Base-by-base conservation (phyloP, 2,888 invertebrate genomes). In the Ennomos fuscantarius region DNA sequence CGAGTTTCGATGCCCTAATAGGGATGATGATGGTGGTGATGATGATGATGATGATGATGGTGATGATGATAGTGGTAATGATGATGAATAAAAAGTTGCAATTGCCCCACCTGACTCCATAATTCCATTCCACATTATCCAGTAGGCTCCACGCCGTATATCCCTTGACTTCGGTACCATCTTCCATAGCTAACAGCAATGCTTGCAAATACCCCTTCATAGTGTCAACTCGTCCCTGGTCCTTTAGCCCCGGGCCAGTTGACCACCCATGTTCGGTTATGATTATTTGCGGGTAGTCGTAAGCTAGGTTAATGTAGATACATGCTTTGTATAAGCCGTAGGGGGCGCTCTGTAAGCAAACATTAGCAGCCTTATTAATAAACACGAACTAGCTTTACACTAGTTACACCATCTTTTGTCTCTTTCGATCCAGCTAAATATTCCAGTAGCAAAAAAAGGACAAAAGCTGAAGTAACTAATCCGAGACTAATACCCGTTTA, bases 51-150 rank as follows among this genome's bases (percentile, higher is more conserved):
- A n/a, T n/a, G n/a, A n/a, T n/a, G n/a, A n/a, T n/a, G n/a, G n/a
- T n/a, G n/a, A n/a, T n/a, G n/a, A n/a, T n/a, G n/a, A n/a, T n/a
- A n/a, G n/a, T n/a, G n/a, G n/a, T n/a, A n/a, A n/a, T n/a, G n/a
- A n/a, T n/a, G n/a, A n/a, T n/a, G n/a, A n/a, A n/a, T n/a, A n/a
- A n/a, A 24, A 24, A 24, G 24, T 24, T 24, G 24, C 24, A 24
- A 6, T 5, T 24, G 0, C 24, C 24, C 24, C 24, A 94, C 92
- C 85, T 88, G 60, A 91, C 94, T 0, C 95, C 95, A 39, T 79
- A 77, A 0, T 70, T 73, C 95, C 95, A 95, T 71, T 95, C 95
- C 41, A 95, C 93, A 68, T 94, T 95, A 68, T 96, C 96, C 87
- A 95, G 87, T 0, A 95, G 81, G 42, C 94, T 94, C 95, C 95